Evolutionary conservation across 2,888 invertebrate genomes (phyloP), one percentile per base, ranked within the genome.

Genomic region (Megaustenia siamemsis): DNA sequence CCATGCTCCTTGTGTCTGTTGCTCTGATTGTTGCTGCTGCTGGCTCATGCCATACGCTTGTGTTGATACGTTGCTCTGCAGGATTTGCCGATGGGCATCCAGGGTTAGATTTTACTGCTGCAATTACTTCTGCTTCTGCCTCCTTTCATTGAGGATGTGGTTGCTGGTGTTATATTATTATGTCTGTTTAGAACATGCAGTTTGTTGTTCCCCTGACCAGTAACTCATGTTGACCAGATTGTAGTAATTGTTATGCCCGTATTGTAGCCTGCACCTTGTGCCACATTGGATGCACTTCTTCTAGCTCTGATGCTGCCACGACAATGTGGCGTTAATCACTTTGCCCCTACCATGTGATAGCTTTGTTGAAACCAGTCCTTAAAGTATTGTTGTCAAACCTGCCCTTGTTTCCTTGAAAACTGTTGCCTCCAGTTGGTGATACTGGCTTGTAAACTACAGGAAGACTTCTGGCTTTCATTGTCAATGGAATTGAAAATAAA

Each of bases 341-440:
- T 35, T 63, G 73, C 10, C 82, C 82, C 66, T 83, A 76, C 82
- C 82, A 83, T 15, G 76, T 76, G 12, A 28, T 66, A 5, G 75
- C 43, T 35, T 68, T 75, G 76, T 82, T 82, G 12, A 83, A 73
- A 5, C 82, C 82, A 1, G 76, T 76, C 18, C 82, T 75, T 45
- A 83, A 83, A 40, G 66, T 56, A 43, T 49, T 83, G 45, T 66
- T 83, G 68, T 83, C 82, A 49, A 24, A 66, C 24, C 45, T 45
- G 28, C 63, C 68, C 32, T 45, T 75, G 43, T 24, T 35, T 10
- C 43, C 43, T 8, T 32, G 15, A 40, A 38, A 53, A 28, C 21
- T 49, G 45, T n/a, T 75, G 28, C 43, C 28, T 40, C 28, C 40
- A 5, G 28, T 12, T 24, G 56, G 24, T n/a, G 79, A 63, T 49